phyloP scores from a whole-genome alignment of 2,888 invertebrate genomes.

The Eristalis pertinax region DNA sequence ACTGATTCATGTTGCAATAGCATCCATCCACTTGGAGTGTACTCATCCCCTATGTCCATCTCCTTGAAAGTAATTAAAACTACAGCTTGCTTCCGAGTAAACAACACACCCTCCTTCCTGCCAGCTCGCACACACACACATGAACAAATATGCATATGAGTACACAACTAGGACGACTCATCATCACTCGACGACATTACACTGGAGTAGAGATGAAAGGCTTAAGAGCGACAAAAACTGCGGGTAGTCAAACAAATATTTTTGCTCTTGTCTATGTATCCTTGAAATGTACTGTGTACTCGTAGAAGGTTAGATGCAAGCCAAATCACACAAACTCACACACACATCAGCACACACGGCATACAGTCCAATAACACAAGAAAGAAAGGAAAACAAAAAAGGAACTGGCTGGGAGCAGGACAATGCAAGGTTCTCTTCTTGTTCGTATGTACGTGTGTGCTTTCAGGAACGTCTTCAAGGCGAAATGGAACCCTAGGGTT shows the following conservation, averaged over 20 bases:
- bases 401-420: constrained; percentile 16
- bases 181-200: constrained; percentile 54
- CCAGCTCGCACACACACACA: constrained; percentile 21
- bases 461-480: constrained; percentile 61
- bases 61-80: constrained; percentile 69
- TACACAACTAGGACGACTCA: constrained; percentile 24
- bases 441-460: constrained; percentile 27
- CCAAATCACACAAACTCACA: constrained; percentile 19
- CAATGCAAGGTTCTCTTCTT: constrained; percentile 47
- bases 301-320: constrained; percentile 69
- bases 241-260: constrained; percentile 71
- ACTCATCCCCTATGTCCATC: constrained; percentile 49
- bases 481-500: constrained; percentile 55
- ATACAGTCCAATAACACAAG: neutral
- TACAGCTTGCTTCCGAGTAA: constrained; percentile 66
- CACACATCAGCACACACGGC: neutral
- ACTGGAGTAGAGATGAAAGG: constrained; percentile 59
- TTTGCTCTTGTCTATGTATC: constrained; percentile 70
- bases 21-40: constrained; percentile 17
- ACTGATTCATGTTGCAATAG: constrained; percentile 41
- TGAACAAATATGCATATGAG: constrained; percentile 35
- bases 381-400: neutral
- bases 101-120: constrained; percentile 46
- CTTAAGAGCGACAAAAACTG: constrained; percentile 69
- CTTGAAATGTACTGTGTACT: constrained; percentile 68